Evolutionary conservation across 2,888 invertebrate species (phyloP).

Genomic region (Spilosoma lubricipeda): DNA sequence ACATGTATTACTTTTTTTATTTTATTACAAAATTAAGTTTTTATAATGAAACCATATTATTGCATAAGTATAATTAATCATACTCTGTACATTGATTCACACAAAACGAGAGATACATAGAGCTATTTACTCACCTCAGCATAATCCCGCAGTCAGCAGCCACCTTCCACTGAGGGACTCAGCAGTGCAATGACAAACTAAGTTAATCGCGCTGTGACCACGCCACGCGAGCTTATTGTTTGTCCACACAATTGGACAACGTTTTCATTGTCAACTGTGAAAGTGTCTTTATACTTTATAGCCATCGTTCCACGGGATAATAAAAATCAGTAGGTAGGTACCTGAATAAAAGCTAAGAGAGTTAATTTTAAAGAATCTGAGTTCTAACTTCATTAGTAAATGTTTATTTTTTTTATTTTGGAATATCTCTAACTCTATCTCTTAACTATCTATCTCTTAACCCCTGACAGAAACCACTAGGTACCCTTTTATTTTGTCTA

Average conservation of each 20-base stretch:
- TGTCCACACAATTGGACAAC: constrained; percentile 54
- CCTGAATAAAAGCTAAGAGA: not conserved
- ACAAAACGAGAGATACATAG: not conserved
- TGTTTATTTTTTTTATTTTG: too few species aligned
- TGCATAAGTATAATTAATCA: too few species aligned
- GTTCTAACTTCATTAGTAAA: not conserved
- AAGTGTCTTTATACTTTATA: constrained; percentile 20
- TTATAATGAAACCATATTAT: too few species aligned
- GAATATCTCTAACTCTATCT: too few species aligned
- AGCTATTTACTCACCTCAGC: constrained; percentile 50
- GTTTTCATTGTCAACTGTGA: constrained; percentile 59
- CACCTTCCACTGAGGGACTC: constrained; percentile 46
- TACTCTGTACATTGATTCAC: too few species aligned
- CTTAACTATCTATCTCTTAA: too few species aligned
- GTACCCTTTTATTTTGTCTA: too few species aligned
- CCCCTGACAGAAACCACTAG: too few species aligned
- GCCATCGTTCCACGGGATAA: constrained; percentile 29
- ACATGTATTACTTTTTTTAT: too few species aligned
- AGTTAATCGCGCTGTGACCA: constrained; percentile 56
- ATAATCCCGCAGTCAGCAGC: constrained; percentile 46
- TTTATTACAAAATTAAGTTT: too few species aligned
- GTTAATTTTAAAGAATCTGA: not conserved
- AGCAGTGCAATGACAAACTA: constrained; percentile 52
- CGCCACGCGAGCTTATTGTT: constrained; percentile 65
- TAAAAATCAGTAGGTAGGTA: not conserved